Evolutionary conservation across 2,888 invertebrate genomes (phyloP).

Genomic region (Metopia argyrocephala): DNA sequence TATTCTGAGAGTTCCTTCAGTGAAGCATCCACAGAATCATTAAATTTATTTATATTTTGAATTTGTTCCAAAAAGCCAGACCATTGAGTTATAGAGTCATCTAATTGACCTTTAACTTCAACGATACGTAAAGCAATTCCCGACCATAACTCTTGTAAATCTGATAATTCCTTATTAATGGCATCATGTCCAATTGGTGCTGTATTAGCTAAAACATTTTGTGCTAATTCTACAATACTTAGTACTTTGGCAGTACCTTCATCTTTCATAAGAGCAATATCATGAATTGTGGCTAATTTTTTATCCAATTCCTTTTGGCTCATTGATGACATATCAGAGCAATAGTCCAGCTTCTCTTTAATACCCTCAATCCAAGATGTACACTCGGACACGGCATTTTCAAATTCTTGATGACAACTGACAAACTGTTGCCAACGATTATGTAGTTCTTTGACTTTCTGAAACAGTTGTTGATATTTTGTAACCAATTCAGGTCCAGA

Average conservation of each 20-base stretch:
- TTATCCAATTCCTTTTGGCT: slow-evolving; percentile 92
- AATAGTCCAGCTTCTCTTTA: slow-evolving; percentile 90
- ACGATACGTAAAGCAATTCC: slow-evolving; percentile 91
- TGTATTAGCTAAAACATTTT: slow-evolving; percentile 93
- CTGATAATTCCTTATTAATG: slow-evolving; percentile 89
- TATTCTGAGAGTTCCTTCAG: slow-evolving; percentile 86
- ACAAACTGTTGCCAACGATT: slow-evolving; percentile 96
- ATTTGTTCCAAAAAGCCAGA: slow-evolving; percentile 93
- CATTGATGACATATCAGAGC: slow-evolving; percentile 88
- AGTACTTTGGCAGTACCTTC: slow-evolving; percentile 94
- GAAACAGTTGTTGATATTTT: slow-evolving; percentile 93
- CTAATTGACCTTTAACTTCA: slow-evolving; percentile 91
- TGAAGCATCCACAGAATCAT: slow-evolving; percentile 87
- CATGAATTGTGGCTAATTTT: slow-evolving; percentile 91
- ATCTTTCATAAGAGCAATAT: slow-evolving; percentile 93
- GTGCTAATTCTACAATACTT: slow-evolving; percentile 92
- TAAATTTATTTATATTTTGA: slow-evolving; percentile 89
- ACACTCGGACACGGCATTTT: slow-evolving; percentile 88
- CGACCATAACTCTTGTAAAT: slow-evolving; percentile 94
- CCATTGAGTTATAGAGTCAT: slow-evolving; percentile 95
- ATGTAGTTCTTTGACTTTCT: slow-evolving; percentile 93
- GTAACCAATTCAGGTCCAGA: slow-evolving; percentile 93
- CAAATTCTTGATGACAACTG: slow-evolving; percentile 91
- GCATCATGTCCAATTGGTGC: slow-evolving; percentile 91
- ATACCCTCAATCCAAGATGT: slow-evolving; percentile 91